Conservation (phyloP, 2,797 vertebrate species). For the Gymnothorax javanicus region DNA sequence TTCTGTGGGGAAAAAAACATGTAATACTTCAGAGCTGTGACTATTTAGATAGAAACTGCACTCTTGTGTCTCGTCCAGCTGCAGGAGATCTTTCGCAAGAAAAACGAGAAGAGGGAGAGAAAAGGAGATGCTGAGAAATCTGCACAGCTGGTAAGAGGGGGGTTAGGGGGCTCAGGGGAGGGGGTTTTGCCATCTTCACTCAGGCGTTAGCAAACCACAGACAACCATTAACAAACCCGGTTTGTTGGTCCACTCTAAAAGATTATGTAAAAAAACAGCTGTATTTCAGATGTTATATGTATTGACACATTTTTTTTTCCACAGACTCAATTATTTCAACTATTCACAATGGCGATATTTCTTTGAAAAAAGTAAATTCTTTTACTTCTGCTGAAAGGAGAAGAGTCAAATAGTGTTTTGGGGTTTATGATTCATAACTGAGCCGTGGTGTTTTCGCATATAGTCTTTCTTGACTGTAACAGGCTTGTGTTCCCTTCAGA, state of each 20-base stretch:
- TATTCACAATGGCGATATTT: neutral
- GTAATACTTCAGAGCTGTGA: neutral
- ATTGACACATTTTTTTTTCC: neutral
- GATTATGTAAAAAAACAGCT: neutral
- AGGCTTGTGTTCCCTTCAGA: too few relatives aligned
- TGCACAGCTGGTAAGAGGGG: conserved; percentile 86
- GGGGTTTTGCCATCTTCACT: neutral
- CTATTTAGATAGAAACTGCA: neutral
- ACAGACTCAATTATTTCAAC: neutral
- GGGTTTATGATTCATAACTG: too few relatives aligned
- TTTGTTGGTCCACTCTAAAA: neutral
- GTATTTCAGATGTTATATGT: neutral
- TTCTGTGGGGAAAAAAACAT: neutral
- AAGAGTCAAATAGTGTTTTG: neutral
- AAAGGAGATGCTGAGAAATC: conserved; percentile 94
- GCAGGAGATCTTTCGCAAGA: conserved; percentile 97
- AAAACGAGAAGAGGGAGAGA: conserved; percentile 91
- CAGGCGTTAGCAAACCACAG: neutral
- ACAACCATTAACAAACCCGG: neutral
- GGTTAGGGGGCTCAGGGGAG: too few relatives aligned
- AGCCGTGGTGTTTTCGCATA: too few relatives aligned
- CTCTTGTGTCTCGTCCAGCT: conserved; percentile 68
- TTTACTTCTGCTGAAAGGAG: neutral
- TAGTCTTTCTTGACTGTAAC: too few relatives aligned
- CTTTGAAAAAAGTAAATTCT: neutral